Base-by-base conservation (phyloP, 2,888 invertebrate species). In the Ophion obscuratus region DNA sequence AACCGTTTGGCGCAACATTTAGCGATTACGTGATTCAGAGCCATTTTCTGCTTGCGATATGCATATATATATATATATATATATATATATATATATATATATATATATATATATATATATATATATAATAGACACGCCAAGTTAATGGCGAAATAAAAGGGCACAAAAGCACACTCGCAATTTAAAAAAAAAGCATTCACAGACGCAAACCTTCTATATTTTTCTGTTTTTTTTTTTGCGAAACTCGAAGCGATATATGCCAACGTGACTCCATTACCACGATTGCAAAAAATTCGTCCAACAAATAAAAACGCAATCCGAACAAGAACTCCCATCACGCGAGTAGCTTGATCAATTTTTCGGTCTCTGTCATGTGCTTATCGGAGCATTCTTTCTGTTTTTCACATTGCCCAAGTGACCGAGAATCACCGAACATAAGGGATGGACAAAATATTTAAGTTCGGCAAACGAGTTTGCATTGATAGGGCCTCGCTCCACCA, bases 1-100 rank as follows among this genome's bases (percentile, higher is more conserved):
- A 80, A 80, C 70, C 75, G 80, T 71, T 84, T 73, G 59, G 24
- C 76, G 71, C 71, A 73, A 76, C 80, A 76, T 84, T 76, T 77
- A 71, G 66, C 76, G 75, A 84, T 84, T 84, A 76, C 84, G 80
- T 81, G 80, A 84, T 81, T 76, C 79, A 40, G 57, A 66, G 64
- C 80, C 76, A 76, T 84, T 76, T 76, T 59, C 71, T 76, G n/a
- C 40, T 59, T 31, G 44, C 59, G 66, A 31, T 44, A 75, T 70
- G 66, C 64, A 62, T 24, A 67, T 36, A n/a, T 24, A 24, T 24
- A 24, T 24, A 24, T 24, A 24, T 24, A 24, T 24, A 24, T 24
- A 24, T 24, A 77, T 67, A 36, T 36, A 77, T 53, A 53, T 24
- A 24, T 24, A 24, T 24, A 24, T 24, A 24, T 24, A 24, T 24